Evolutionary conservation across 2,888 invertebrate species (phyloP).

Genomic region (Tanypteryx hageni): DNA sequence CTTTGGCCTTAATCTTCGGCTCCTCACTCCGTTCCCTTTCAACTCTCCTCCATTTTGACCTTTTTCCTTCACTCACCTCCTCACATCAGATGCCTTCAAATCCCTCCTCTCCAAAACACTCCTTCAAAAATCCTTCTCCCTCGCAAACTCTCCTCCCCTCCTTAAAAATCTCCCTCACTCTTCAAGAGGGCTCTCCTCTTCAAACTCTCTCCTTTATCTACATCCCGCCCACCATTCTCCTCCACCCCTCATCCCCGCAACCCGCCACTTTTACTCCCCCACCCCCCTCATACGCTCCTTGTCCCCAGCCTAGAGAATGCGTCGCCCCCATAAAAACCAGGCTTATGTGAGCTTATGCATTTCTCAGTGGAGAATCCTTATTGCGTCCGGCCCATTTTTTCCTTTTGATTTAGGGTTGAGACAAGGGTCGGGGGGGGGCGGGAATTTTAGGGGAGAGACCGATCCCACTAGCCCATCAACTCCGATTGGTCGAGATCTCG

Average conservation of each 20-base stretch:
- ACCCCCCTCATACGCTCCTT: not conserved
- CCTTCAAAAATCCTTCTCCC: not conserved
- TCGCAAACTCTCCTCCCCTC: not conserved
- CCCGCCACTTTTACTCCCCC: not conserved
- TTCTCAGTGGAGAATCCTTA: constrained; percentile 12
- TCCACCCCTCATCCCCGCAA: not conserved
- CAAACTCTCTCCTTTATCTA: not conserved
- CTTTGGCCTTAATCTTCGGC: no score
- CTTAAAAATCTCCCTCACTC: not conserved
- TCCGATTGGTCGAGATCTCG: not conserved
- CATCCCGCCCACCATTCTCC: not conserved
- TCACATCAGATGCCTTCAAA: no score
- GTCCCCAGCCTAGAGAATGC: not conserved
- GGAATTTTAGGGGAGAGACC: no score
- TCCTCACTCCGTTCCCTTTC: not conserved
- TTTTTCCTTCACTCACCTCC: not conserved
- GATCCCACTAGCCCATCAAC: not conserved
- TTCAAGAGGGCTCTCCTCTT: not conserved
- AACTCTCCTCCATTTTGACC: not conserved
- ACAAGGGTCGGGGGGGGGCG: not conserved
- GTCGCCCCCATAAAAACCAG: constrained; percentile 2
- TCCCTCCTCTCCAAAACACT: no score
- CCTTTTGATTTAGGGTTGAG: constrained; percentile 7
- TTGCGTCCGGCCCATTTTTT: constrained; percentile 9
- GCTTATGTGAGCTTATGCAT: constrained; percentile 27